These are phyloP conservation scores for Ispidina picta DNA, from an alignment of 2,797 vertebrate genomes.

Conservation along the genomic window DNA sequence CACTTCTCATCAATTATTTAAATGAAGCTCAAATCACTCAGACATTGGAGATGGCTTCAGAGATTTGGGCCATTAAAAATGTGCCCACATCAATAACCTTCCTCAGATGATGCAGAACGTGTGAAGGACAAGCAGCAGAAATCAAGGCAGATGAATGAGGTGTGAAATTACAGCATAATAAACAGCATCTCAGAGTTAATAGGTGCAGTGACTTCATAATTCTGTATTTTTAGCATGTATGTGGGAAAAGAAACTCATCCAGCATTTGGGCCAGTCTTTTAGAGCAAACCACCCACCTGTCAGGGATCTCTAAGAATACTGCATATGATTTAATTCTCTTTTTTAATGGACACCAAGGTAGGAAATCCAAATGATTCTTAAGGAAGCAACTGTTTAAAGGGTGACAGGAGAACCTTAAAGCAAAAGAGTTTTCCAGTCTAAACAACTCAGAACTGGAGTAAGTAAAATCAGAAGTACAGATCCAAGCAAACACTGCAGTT, in stretches of 20 bases:
- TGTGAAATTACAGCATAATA: not conserved
- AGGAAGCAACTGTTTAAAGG: not conserved
- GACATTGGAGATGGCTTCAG: conserved; percentile 75
- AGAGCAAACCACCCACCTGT: not conserved
- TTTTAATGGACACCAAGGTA: not conserved
- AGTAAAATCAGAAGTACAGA: not conserved
- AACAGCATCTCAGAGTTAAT: not conserved
- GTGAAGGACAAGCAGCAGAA: conserved; percentile 52
- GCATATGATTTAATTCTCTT: not conserved
- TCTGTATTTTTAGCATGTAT: not conserved
- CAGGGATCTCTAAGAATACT: not conserved
- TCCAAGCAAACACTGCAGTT: not conserved
- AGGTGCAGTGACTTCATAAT: not conserved
- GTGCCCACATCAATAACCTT: conserved; percentile 56
- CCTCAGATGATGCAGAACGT: not conserved
- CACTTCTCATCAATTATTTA: conserved; percentile 82
- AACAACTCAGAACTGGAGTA: not conserved
- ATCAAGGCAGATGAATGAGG: not conserved
- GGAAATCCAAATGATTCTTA: not conserved
- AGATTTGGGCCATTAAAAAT: conserved; percentile 76
- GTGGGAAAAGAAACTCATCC: not conserved
- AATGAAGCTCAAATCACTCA: conserved; percentile 71
- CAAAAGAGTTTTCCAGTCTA: not conserved
- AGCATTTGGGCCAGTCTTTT: not conserved
- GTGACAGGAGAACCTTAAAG: not conserved